A percentile compares a stretch with the other conserved stretches of the same genome.
These are phyloP conservation scores for Thumatha senex DNA, from an alignment of 2,888 invertebrate genomes.

Conservation along the genomic window DNA sequence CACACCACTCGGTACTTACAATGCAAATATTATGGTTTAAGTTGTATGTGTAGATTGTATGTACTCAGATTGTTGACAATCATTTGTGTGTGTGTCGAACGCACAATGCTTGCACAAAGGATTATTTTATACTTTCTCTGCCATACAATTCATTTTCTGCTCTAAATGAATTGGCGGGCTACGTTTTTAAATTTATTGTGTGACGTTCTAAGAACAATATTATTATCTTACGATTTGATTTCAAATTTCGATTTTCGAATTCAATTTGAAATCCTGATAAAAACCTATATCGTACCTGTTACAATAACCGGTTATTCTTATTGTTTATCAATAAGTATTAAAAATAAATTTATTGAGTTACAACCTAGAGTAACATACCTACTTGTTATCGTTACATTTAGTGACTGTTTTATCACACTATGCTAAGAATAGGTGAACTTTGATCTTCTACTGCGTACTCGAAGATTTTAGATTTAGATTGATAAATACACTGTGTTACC, in stretches of 20 bases:
- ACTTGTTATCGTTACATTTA: too few species aligned
- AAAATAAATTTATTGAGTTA: too few species aligned
- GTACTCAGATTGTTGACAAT: slow-evolving; percentile 37
- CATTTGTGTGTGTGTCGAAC: slow-evolving; percentile 19
- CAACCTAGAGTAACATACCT: too few species aligned
- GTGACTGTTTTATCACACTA: too few species aligned
- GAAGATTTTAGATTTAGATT: too few species aligned
- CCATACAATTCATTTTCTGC: slow-evolving; percentile 20
- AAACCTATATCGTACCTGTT: too few species aligned
- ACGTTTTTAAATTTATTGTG: slow-evolving; percentile 5
- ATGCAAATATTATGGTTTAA: slow-evolving; percentile 41
- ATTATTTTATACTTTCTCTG: slow-evolving; percentile 32
- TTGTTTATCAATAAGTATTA: too few species aligned
- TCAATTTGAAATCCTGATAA: too few species aligned
- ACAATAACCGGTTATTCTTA: too few species aligned
- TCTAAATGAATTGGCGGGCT: slow-evolving; percentile 1
- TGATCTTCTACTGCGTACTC: too few species aligned
- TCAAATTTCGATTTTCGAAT: not conserved
- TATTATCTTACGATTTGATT: not conserved
- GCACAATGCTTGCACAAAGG: slow-evolving; percentile 23
- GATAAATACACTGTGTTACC: too few species aligned
- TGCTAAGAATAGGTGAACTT: too few species aligned
- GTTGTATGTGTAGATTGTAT: slow-evolving; percentile 16
- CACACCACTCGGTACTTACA: slow-evolving; percentile 25
- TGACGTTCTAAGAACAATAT: not conserved